Evolutionary conservation across 1,140 invertebrate species (phyloP).

Genomic region (Amphibalanus amphitrite): DNA sequence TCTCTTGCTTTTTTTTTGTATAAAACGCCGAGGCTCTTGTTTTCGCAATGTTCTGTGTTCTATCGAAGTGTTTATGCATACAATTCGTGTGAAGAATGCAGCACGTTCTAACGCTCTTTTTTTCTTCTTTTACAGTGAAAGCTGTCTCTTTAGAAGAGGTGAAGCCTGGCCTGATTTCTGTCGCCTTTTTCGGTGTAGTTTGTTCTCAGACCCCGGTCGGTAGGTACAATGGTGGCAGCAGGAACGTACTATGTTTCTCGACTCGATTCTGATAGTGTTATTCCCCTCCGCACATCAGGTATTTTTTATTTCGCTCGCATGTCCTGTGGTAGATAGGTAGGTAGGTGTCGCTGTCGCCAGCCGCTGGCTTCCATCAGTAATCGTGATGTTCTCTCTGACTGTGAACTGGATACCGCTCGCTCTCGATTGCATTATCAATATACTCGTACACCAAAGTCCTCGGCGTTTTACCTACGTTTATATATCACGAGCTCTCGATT

Average conservation of each 20-base stretch:
- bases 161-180: no score
- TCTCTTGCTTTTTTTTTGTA: no score
- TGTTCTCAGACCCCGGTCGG: constrained; percentile 23
- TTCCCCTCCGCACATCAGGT: background rate
- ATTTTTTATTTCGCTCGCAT: background rate
- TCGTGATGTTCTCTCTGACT: background rate
- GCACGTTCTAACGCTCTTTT: no score
- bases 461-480: no score
- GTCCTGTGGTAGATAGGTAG: background rate
- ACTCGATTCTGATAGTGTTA: background rate
- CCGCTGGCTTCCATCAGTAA: background rate
- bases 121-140: no score
- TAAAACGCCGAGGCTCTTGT: no score
- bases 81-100: no score
- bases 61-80: no score
- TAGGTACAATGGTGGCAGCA: background rate
- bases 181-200: no score
- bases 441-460: background rate
- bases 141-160: no score
- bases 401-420: background rate
- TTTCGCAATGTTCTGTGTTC: no score
- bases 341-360: background rate
- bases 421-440: background rate
- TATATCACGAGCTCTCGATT: no score
- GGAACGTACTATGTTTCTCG: background rate